A percentile compares a stretch with the other conserved stretches of the same genome.
Evolutionary conservation across 1,140 invertebrate species (phyloP).

Genomic region (Drosophila oshimai): DNA sequence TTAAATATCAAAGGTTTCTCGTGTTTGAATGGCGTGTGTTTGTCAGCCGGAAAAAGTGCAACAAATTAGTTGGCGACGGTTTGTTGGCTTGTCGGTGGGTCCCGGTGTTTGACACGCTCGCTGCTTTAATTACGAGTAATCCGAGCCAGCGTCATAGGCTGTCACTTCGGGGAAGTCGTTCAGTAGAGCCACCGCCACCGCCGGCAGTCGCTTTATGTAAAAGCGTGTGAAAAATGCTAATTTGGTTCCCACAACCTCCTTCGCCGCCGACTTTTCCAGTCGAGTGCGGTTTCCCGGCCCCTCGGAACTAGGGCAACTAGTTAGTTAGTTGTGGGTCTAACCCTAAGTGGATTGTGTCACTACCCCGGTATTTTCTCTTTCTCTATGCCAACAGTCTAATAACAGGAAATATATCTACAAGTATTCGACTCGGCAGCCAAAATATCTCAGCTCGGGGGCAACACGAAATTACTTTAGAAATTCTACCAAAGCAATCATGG

Average conservation of each 20-base stretch:
- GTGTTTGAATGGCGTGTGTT: neutral
- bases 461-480: conserved; percentile 67
- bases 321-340: conserved; percentile 29
- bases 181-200: conserved; percentile 16
- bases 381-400: conserved; percentile 35
- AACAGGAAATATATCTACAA: conserved; percentile 59
- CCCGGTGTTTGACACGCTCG: conserved; percentile 55
- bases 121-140: conserved; percentile 69
- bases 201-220: conserved; percentile 36
- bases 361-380: conserved; percentile 61
- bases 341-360: conserved; percentile 55
- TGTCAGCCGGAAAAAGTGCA: conserved; percentile 25
- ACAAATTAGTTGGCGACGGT: conserved; percentile 59
- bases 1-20: neutral
- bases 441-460: conserved; percentile 48
- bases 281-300: conserved; percentile 28
- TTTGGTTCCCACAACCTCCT: conserved; percentile 78
- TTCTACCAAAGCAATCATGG: conserved; percentile 42
- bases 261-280: conserved; percentile 31
- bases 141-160: conserved; percentile 58
- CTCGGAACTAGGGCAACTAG: conserved; percentile 39
- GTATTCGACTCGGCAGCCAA: conserved; percentile 25
- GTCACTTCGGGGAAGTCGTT: conserved; percentile 52
- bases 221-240: conserved; percentile 81
- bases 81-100: conserved; percentile 42